Percentiles rank a stretch among this genome's conserved stretches.
Evolutionary conservation across 2,113 vertebrate species (phyloP).

Genomic region (Tachysurus fulvidraco): DNA sequence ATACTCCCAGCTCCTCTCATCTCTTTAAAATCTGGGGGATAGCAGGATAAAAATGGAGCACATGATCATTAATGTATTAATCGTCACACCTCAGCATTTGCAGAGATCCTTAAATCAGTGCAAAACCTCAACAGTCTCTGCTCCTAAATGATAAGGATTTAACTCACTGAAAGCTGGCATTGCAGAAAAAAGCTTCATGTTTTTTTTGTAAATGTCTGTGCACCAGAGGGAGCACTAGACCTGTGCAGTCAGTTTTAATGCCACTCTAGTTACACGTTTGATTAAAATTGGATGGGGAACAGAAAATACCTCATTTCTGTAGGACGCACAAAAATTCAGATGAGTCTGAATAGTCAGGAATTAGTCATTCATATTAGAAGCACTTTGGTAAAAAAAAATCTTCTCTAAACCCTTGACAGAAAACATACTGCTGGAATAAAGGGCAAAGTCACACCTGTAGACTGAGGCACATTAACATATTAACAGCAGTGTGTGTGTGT

Average conservation of each 20-base stretch:
- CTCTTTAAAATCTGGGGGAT: constrained; percentile 7
- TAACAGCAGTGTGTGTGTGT: neutral
- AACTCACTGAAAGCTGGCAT: neutral
- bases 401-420: neutral
- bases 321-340: neutral
- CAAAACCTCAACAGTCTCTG: neutral
- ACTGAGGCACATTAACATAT: neutral
- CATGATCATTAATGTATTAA: neutral
- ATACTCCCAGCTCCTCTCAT: neutral
- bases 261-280: neutral
- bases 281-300: neutral
- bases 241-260: neutral
- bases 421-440: neutral
- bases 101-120: neutral
- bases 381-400: neutral
- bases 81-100: constrained; percentile 12
- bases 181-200: neutral
- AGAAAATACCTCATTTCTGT: neutral
- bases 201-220: neutral
- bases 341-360: neutral
- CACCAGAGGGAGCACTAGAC: constrained; percentile 49
- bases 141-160: constrained; percentile 43
- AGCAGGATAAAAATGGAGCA: neutral
- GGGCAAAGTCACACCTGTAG: constrained; percentile 5
- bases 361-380: neutral